A percentile compares a stretch with the other conserved stretches of the same genome.
phyloP scores from a whole-genome alignment of 2,797 vertebrate genomes.

The Brachymystax lenok region DNA sequence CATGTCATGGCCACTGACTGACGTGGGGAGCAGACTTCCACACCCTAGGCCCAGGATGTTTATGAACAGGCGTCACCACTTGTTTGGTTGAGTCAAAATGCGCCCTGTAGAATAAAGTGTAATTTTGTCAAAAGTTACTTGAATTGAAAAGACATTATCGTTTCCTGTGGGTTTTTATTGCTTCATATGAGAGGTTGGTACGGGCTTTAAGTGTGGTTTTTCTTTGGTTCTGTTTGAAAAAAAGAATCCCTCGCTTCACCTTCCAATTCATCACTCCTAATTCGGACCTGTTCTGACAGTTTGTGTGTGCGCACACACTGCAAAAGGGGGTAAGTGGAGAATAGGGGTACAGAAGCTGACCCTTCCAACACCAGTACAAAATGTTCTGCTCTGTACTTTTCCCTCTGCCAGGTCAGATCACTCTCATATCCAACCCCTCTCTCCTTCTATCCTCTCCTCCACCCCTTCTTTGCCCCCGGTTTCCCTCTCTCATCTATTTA shows the following conservation, averaged over 20 bases:
- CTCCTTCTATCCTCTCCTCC: not conserved
- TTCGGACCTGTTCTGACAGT: conserved; percentile 20
- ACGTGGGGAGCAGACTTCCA: not conserved
- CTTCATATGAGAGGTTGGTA: not conserved
- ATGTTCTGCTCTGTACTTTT: not conserved
- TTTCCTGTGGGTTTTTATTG: not conserved
- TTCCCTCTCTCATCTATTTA: too few relatives aligned
- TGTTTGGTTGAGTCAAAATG: not conserved
- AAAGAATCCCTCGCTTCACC: not conserved
- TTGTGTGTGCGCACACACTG: not conserved
- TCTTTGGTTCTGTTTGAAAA: not conserved
- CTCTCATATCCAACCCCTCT: not conserved
- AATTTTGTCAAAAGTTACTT: not conserved
- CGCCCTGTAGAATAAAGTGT: not conserved
- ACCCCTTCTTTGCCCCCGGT: not conserved
- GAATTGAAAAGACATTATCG: not conserved
- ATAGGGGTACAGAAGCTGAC: not conserved
- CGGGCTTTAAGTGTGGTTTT: not conserved
- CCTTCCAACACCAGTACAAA: not conserved
- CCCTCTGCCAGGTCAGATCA: not conserved
- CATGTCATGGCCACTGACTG: not conserved
- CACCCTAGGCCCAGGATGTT: not conserved
- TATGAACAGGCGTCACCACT: not conserved
- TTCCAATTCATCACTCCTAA: conserved; percentile 21
- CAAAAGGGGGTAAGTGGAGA: not conserved